Conservation (phyloP, 1,140 invertebrate genomes). For the Zaprionus inermis region DNA sequence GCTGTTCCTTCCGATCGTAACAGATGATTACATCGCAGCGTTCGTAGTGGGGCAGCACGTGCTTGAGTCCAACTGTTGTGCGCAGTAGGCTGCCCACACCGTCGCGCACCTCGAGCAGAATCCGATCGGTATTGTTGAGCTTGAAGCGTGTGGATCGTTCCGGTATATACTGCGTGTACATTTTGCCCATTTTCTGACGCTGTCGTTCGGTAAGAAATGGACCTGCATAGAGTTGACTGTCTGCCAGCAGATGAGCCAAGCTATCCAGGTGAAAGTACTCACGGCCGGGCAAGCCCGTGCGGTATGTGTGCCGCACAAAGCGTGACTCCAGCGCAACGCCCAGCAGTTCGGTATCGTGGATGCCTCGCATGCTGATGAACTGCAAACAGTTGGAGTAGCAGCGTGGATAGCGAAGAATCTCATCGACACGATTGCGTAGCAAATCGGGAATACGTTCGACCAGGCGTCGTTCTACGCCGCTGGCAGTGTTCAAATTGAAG, state of each 20-base stretch:
- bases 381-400: constrained; percentile 84
- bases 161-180: constrained; percentile 84
- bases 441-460: constrained; percentile 84
- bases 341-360: constrained; percentile 85
- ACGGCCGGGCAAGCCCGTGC: constrained; percentile 65
- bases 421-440: constrained; percentile 83
- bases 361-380: constrained; percentile 84
- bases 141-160: constrained; percentile 75
- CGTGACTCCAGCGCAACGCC: constrained; percentile 80
- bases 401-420: constrained; percentile 84
- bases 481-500: constrained; percentile 84
- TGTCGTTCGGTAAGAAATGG: constrained; percentile 82
- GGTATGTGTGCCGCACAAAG: constrained; percentile 84
- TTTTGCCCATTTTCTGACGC: constrained; percentile 83
- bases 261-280: constrained; percentile 86
- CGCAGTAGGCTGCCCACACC: constrained; percentile 60
- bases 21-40: constrained; percentile 83
- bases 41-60: constrained; percentile 86
- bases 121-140: constrained; percentile 82
- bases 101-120: constrained; percentile 84
- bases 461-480: constrained; percentile 77
- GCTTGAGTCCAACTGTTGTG: constrained; percentile 66
- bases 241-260: constrained; percentile 84
- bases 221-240: constrained; percentile 85
- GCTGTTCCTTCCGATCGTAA: constrained; percentile 62